phyloP scores from a whole-genome alignment of 2,888 invertebrate genomes.

The Eledona agricola region DNA sequence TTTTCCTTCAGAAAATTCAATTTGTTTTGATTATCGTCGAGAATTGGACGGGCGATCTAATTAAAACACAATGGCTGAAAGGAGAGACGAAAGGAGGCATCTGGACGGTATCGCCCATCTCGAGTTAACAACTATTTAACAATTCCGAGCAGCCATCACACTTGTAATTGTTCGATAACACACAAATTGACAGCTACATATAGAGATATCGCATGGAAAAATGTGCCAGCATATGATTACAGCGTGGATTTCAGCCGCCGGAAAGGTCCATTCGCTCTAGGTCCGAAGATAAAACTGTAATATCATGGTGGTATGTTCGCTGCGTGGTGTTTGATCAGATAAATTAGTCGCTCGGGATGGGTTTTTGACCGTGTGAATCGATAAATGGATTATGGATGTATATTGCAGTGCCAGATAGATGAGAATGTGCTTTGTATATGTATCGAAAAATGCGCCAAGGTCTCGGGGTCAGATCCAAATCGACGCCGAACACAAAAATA shows the following conservation, averaged over 20 bases:
- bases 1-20: too few species aligned
- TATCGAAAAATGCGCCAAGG: slow-evolving; percentile 44
- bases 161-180: slow-evolving; percentile 61
- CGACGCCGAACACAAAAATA: slow-evolving; percentile 27
- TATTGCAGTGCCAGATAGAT: slow-evolving; percentile 44
- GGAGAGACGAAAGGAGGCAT: slow-evolving; percentile 17
- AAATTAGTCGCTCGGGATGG: slow-evolving; percentile 59
- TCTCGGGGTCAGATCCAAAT: slow-evolving; percentile 43
- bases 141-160: slow-evolving; percentile 60
- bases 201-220: slow-evolving; percentile 57
- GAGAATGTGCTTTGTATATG: slow-evolving; percentile 45
- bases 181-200: slow-evolving; percentile 61
- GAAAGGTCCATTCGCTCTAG: slow-evolving; percentile 38
- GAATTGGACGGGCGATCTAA: slow-evolving; percentile 16
- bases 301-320: slow-evolving; percentile 54
- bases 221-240: slow-evolving; percentile 54
- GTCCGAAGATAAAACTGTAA: slow-evolving; percentile 52
- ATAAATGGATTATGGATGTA: slow-evolving; percentile 59
- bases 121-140: slow-evolving; percentile 59
- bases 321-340: slow-evolving; percentile 59
- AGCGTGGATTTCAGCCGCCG: slow-evolving; percentile 44
- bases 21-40: slow-evolving; percentile 1
- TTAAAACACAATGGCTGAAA: slow-evolving; percentile 30
- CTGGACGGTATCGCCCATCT: slow-evolving; percentile 24
- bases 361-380: slow-evolving; percentile 62